These are phyloP conservation scores for Acanthococcus lagerstroemiae DNA, from an alignment of 2,888 invertebrate genomes.

Conservation along the genomic window DNA sequence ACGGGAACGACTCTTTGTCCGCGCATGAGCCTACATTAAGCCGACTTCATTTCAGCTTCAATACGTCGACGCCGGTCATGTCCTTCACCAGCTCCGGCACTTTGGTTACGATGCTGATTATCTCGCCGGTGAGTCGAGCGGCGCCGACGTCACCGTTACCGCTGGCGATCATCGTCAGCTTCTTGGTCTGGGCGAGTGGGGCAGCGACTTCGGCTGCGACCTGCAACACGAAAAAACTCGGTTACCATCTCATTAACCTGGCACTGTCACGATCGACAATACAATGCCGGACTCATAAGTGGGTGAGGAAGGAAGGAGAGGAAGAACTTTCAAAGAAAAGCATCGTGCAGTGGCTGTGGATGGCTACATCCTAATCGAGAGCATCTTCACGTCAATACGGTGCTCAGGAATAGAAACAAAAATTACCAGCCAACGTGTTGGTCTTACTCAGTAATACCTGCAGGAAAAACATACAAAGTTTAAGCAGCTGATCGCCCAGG, in stretches of 20 bases:
- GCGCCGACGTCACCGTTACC: slow-evolving; percentile 88
- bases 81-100: slow-evolving; percentile 84
- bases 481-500: too few relatives aligned
- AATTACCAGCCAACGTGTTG: too few relatives aligned
- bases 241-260: not conserved
- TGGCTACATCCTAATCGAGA: too few relatives aligned
- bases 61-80: slow-evolving; percentile 88
- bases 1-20: slow-evolving; percentile 18
- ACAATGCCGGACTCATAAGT: too few relatives aligned
- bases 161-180: slow-evolving; percentile 92
- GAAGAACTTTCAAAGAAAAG: too few relatives aligned
- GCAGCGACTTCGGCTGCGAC: slow-evolving; percentile 94
- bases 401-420: too few relatives aligned
- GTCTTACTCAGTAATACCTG: too few relatives aligned
- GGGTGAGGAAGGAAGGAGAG: too few relatives aligned
- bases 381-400: too few relatives aligned
- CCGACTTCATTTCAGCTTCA: slow-evolving; percentile 51
- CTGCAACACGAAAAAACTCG: slow-evolving; percentile 45
- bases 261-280: too few relatives aligned
- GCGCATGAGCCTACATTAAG: slow-evolving; percentile 22
- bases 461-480: too few relatives aligned
- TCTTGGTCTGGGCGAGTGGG: slow-evolving; percentile 85
- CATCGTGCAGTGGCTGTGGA: too few relatives aligned
- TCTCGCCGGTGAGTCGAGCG: slow-evolving; percentile 86
- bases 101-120: slow-evolving; percentile 81